Conservation (phyloP, 2,888 invertebrate species). For the Cheilosia soror region DNA sequence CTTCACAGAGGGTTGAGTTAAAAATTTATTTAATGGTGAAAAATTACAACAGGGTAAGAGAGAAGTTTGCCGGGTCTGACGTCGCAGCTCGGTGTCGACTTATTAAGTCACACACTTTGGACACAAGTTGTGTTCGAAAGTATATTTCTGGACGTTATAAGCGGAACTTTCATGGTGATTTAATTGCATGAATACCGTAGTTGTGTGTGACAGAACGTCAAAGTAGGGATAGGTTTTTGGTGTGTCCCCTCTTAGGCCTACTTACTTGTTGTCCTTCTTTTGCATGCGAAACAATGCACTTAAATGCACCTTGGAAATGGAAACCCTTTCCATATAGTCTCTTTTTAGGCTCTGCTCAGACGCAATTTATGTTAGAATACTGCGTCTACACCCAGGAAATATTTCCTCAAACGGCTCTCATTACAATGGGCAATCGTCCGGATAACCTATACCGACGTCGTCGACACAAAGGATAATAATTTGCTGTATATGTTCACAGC, state of each 20-base stretch:
- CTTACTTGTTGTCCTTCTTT: background rate
- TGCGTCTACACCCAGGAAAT: slow-evolving; percentile 57
- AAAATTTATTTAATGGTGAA: slow-evolving; percentile 72
- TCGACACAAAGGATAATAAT: slow-evolving; percentile 29
- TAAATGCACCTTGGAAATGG: slow-evolving; percentile 13
- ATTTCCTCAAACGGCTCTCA: slow-evolving; percentile 49
- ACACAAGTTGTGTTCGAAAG: slow-evolving; percentile 12
- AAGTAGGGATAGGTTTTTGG: background rate
- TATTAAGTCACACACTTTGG: slow-evolving; percentile 62
- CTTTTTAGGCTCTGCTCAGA: background rate
- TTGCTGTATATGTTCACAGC: background rate
- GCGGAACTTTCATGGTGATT: slow-evolving; percentile 61
- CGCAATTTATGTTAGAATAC: slow-evolving; percentile 24
- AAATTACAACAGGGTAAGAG: slow-evolving; percentile 56
- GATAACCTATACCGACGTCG: background rate
- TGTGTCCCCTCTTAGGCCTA: background rate
- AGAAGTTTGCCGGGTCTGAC: slow-evolving; percentile 44
- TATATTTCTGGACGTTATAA: slow-evolving; percentile 10
- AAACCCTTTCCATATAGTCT: background rate
- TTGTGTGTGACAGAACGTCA: slow-evolving; percentile 37
- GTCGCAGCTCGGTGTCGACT: slow-evolving; percentile 31
- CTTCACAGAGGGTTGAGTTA: slow-evolving; percentile 22
- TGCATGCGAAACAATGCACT: slow-evolving; percentile 21
- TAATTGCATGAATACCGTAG: slow-evolving; percentile 47
- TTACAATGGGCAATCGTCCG: slow-evolving; percentile 33